Evolutionary conservation across 1,140 invertebrate species (phyloP).

Genomic region (Drosophila parvula): DNA sequence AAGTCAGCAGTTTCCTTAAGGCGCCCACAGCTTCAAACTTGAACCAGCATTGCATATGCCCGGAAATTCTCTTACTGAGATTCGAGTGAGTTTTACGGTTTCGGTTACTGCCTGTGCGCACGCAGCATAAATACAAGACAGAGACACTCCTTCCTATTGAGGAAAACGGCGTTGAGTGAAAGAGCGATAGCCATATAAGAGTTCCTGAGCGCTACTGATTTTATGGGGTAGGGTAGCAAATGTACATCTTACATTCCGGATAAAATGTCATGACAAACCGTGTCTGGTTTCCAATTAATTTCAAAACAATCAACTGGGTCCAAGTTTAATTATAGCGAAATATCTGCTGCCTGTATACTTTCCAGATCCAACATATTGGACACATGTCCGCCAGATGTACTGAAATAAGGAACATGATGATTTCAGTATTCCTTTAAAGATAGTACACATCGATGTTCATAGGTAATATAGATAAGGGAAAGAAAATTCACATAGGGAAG

Average conservation of each 20-base stretch:
- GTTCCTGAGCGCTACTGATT: not conserved
- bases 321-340: not conserved
- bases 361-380: not conserved
- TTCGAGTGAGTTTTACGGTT: slow-evolving; percentile 38
- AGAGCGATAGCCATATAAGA: slow-evolving; percentile 24
- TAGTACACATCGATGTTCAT: not conserved
- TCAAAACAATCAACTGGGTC: not conserved
- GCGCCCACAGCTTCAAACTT: slow-evolving; percentile 6
- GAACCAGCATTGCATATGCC: slow-evolving; percentile 2
- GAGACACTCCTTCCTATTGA: slow-evolving; percentile 25
- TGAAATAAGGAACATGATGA: not conserved
- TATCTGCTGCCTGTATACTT: not conserved
- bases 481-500: not conserved
- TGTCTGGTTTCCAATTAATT: too few relatives aligned
- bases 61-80: slow-evolving; percentile 19
- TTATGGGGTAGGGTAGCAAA: not conserved
- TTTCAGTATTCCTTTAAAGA: not conserved
- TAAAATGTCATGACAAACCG: not conserved
- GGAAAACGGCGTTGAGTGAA: slow-evolving; percentile 24
- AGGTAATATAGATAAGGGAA: too few relatives aligned
- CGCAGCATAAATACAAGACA: slow-evolving; percentile 19
- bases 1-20: slow-evolving; percentile 22
- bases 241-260: not conserved
- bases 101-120: slow-evolving; percentile 13
- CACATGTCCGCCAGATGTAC: slow-evolving; percentile 8